Percentiles rank a stretch among this genome's conserved stretches.
Evolutionary conservation across 2,797 vertebrate genomes (phyloP).

Genomic region (Urophycis tenuis): DNA sequence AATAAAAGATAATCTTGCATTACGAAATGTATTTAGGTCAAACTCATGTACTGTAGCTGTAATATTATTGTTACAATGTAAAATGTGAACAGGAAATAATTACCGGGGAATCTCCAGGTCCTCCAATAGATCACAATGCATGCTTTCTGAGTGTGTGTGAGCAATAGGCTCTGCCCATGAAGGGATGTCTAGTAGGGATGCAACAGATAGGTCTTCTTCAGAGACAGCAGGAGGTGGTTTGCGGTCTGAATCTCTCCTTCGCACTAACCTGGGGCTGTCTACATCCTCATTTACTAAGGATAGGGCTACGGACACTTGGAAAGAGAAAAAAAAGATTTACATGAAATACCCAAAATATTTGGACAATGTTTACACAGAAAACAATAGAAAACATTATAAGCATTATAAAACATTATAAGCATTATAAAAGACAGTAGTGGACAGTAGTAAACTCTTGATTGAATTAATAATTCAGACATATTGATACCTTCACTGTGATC

Average conservation of each 20-base stretch:
- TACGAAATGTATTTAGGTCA: constrained; percentile 17
- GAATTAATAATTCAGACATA: neutral
- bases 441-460: neutral
- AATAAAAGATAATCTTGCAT: constrained; percentile 25
- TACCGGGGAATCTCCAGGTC: constrained; percentile 75
- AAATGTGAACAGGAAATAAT: constrained; percentile 27
- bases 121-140: constrained; percentile 79
- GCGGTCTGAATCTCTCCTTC: constrained; percentile 64
- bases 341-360: neutral
- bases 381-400: neutral
- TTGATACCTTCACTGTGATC: constrained; percentile 91
- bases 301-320: constrained; percentile 72
- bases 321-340: neutral
- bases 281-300: constrained; percentile 85
- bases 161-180: constrained; percentile 78
- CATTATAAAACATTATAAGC: neutral
- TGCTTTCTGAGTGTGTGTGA: constrained; percentile 76
- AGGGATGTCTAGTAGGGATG: constrained; percentile 80
- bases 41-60: neutral
- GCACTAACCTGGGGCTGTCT: constrained; percentile 71
- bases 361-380: no score
- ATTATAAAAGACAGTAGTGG: neutral
- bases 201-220: constrained; percentile 90
- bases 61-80: neutral
- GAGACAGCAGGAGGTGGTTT: constrained; percentile 88